Evolutionary conservation across 2,888 invertebrate genomes (phyloP), one percentile per base, ranked within the genome.

Genomic region (Clistopyga incitator): DNA sequence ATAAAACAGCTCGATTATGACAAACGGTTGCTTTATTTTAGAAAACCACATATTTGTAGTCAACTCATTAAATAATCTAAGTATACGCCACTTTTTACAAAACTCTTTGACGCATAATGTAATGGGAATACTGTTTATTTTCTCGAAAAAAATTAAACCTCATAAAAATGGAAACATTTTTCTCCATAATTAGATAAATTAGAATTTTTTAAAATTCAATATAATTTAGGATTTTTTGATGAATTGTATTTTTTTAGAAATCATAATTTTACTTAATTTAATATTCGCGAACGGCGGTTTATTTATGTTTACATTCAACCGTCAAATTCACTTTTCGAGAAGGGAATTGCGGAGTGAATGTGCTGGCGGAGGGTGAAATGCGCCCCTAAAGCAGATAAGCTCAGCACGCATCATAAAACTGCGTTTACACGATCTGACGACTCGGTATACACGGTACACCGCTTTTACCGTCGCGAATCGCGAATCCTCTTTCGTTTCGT

Each of bases 401-500:
- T 84, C 78, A 64, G 84, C 83, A 88, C 88, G 88, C 87, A 88
- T 88, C 88, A 88, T 89, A 88, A 89, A 89, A 88, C 82, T 86
- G 87, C 87, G 85, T 87, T 89, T 87, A 89, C 87, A 87, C 88
- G 89, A 86, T 87, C 87, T 87, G 85, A 86, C 87, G 88, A 86
- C 81, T 34, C 68, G 70, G 29, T 78, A 20, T 72, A 64, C 72
- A 87, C 87, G 85, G 86, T 86, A 86, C 81, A 84, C 82, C 79
- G 80, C 87, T 70, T 87, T 54, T 72, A 71, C 77, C 70, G 71
- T 82, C 78, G 59, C 34, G 67, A 67, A 59, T 82, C 67, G 85
- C 86, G 78, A 88, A 88, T 88, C 89, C 85, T 86, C 88, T 84
- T 90, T 89, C 86, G 84, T 84, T 72, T 84, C 86, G 23, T 72